These are phyloP conservation scores for Clavelina lepadiformis DNA, from an alignment of 23 tunicate genomes.

Conservation along the genomic window DNA sequence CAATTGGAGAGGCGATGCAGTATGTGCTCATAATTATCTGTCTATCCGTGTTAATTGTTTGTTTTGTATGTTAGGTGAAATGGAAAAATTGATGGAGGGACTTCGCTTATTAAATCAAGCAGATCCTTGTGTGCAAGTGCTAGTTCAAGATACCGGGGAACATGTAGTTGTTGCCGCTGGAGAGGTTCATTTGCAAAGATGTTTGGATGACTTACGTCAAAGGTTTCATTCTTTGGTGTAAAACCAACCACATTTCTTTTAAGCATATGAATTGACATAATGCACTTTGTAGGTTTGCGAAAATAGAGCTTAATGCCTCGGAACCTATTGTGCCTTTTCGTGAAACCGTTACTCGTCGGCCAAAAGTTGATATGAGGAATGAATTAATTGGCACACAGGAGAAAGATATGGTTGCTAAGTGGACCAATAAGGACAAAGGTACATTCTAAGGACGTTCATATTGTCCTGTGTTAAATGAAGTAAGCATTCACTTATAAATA, in stretches of 20 bases:
- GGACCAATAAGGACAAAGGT: constrained; percentile 34
- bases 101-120: constrained; percentile 84
- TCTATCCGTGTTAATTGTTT: not conserved
- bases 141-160: constrained; percentile 96
- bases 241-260: too few relatives aligned
- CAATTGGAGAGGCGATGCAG: not conserved
- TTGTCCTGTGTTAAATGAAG: not conserved
- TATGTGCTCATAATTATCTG: not conserved
- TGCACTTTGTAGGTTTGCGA: constrained; percentile 56
- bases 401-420: constrained; percentile 82
- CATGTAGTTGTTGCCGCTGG: constrained; percentile 94
- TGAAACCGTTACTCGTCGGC: constrained; percentile 88
- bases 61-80: constrained; percentile 47
- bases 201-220: constrained; percentile 77
- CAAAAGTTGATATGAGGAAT: constrained; percentile 93
- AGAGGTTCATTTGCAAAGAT: constrained; percentile 92
- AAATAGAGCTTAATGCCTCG: constrained; percentile 77
- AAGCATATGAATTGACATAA: not conserved
- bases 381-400: constrained; percentile 91
- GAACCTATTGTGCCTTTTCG: constrained; percentile 94
- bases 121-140: constrained; percentile 93
- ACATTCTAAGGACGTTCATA: not conserved
- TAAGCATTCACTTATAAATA: too few relatives aligned
- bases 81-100: constrained; percentile 71
- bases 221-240: too few relatives aligned